Conservation (phyloP, 1,140 invertebrate genomes). For the Drosophila teissieri region DNA sequence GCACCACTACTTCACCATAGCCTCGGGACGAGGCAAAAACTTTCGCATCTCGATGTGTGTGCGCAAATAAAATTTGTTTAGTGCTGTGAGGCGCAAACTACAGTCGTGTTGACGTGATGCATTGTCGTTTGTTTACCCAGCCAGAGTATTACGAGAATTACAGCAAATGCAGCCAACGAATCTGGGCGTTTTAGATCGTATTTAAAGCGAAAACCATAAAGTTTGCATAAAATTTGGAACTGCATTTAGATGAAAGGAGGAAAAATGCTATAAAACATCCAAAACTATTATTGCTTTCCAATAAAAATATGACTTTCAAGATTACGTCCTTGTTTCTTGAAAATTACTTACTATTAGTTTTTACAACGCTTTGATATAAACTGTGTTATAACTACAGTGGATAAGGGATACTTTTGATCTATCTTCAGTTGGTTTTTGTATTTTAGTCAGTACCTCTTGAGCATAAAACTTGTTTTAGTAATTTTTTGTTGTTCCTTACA, state of each 20-base stretch:
- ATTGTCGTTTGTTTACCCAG: constrained; percentile 51
- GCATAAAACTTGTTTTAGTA: no score
- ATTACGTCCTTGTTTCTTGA: no score
- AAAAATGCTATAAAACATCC: neutral
- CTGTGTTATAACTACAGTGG: no score
- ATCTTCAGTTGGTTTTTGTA: no score
- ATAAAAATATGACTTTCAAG: no score
- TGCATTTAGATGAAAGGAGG: neutral
- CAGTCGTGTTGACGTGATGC: constrained; percentile 54
- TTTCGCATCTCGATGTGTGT: constrained; percentile 45
- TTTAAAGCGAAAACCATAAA: constrained; percentile 19
- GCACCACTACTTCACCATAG: constrained; percentile 7
- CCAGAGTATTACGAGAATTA: constrained; percentile 7
- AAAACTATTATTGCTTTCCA: neutral
- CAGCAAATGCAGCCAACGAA: constrained; percentile 17
- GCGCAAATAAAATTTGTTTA: constrained; percentile 58
- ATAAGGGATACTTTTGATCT: no score
- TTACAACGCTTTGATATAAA: no score
- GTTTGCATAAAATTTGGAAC: neutral
- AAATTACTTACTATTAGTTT: no score
- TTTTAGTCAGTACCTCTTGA: no score
- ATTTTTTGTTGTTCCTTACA: no score
- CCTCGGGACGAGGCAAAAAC: constrained; percentile 35
- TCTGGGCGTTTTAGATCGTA: constrained; percentile 1
- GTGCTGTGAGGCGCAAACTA: constrained; percentile 45